phyloP scores from a whole-genome alignment of 2,113 vertebrate genomes.

The Dolichallabes microphthalmus region DNA sequence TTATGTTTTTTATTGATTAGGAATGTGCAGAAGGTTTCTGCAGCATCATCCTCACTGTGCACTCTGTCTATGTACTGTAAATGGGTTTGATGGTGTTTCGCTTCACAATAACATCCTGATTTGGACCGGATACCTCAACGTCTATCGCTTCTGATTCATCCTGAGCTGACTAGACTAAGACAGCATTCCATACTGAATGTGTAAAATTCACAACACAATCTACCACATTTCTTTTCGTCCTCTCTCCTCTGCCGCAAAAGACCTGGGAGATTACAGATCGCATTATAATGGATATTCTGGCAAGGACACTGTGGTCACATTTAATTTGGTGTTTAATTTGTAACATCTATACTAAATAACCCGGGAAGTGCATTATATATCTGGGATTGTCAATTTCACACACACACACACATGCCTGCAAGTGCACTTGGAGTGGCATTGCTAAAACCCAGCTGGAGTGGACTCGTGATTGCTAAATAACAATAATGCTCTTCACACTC shows the following conservation, averaged over 20 bases:
- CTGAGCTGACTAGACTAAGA: background rate
- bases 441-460: slow-evolving; percentile 2
- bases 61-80: background rate
- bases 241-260: slow-evolving; percentile 31
- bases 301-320: slow-evolving; percentile 66
- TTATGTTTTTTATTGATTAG: background rate
- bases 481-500: slow-evolving; percentile 6
- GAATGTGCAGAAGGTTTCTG: background rate
- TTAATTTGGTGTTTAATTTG: slow-evolving; percentile 65
- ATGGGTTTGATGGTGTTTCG: background rate
- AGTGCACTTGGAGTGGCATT: background rate
- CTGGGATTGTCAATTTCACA: background rate
- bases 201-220: slow-evolving; percentile 29
- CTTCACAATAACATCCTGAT: background rate
- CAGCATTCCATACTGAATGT: background rate
- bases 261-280: slow-evolving; percentile 68
- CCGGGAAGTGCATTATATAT: slow-evolving; percentile 57
- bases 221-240: slow-evolving; percentile 8
- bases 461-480: slow-evolving; percentile 7
- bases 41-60: background rate
- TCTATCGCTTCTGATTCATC: background rate
- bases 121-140: background rate
- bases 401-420: background rate
- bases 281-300: slow-evolving; percentile 68
- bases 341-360: slow-evolving; percentile 71